These are phyloP conservation scores for Crotalus tigris DNA, from an alignment of 2,113 vertebrate species.

Conservation along the genomic window DNA sequence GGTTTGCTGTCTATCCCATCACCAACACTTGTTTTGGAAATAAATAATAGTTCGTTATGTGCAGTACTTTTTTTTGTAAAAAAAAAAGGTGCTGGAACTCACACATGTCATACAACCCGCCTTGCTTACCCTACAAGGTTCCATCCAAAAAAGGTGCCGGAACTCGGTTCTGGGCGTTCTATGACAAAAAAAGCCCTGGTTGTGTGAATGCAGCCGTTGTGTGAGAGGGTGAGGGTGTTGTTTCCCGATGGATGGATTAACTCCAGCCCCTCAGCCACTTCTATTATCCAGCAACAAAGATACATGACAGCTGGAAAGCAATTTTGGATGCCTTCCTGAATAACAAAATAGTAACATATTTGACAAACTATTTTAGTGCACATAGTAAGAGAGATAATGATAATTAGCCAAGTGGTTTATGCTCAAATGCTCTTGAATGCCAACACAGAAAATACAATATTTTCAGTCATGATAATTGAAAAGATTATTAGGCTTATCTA, in stretches of 20 bases:
- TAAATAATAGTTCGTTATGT: neutral
- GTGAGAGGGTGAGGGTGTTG: neutral
- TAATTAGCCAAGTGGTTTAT: constrained; percentile 57
- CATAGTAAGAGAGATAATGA: constrained; percentile 55
- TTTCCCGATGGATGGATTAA: constrained; percentile 15
- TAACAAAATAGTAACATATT: constrained; percentile 46
- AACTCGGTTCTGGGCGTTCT: too few relatives aligned
- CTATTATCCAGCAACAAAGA: constrained; percentile 18
- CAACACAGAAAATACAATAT: constrained; percentile 57
- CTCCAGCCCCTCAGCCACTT: neutral
- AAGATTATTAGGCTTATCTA: constrained; percentile 68
- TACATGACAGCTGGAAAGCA: constrained; percentile 32
- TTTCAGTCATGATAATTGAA: constrained; percentile 64
- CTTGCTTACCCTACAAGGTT: too few relatives aligned
- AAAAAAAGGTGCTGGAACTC: too few relatives aligned
- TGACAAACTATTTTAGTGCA: constrained; percentile 61
- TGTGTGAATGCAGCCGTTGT: neutral
- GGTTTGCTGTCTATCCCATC: neutral
- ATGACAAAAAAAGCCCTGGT: neutral
- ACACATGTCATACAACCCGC: too few relatives aligned
- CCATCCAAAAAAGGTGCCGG: too few relatives aligned
- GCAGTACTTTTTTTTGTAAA: neutral
- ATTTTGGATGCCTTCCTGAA: constrained; percentile 40
- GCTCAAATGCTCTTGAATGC: constrained; percentile 43
- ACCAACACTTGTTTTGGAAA: neutral